Evolutionary conservation across 2,797 vertebrate genomes (phyloP).

Genomic region (Petrocephalus sullivani): DNA sequence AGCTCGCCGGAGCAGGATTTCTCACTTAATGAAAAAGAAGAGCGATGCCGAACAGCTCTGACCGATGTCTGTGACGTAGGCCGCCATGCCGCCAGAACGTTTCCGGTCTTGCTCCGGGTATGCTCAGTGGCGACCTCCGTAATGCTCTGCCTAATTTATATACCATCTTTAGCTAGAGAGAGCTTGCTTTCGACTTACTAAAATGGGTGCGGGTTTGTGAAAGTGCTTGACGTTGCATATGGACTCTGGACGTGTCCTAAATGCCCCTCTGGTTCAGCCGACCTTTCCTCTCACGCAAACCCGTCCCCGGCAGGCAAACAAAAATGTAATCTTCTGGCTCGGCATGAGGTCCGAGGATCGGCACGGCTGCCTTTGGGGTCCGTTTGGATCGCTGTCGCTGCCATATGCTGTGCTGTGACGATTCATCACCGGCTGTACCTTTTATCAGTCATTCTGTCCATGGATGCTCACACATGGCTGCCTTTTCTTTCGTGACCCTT

Average conservation of each 20-base stretch:
- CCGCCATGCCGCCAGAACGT: neutral
- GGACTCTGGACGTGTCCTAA: neutral
- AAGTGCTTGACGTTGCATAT: neutral
- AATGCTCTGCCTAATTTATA: neutral
- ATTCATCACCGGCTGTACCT: neutral
- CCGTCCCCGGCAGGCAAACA: neutral
- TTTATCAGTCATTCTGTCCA: neutral
- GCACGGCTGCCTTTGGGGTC: neutral
- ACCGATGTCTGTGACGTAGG: neutral
- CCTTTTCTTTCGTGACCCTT: neutral
- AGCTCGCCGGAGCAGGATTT: constrained; percentile 50
- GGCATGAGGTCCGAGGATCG: neutral
- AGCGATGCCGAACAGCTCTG: constrained; percentile 23
- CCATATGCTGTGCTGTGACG: constrained; percentile 1
- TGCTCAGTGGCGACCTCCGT: no score
- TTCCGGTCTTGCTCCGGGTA: neutral
- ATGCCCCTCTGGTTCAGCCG: neutral
- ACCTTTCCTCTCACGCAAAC: neutral
- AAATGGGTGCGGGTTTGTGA: neutral
- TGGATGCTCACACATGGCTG: neutral
- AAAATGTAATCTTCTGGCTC: neutral
- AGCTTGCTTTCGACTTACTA: neutral
- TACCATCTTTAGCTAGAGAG: neutral
- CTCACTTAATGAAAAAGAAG: constrained; percentile 37
- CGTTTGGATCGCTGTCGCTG: neutral